A percentile compares a stretch with the other conserved stretches of the same genome.
Conservation (phyloP, 2,113 vertebrate species). For the Scophthalmus maximus region DNA sequence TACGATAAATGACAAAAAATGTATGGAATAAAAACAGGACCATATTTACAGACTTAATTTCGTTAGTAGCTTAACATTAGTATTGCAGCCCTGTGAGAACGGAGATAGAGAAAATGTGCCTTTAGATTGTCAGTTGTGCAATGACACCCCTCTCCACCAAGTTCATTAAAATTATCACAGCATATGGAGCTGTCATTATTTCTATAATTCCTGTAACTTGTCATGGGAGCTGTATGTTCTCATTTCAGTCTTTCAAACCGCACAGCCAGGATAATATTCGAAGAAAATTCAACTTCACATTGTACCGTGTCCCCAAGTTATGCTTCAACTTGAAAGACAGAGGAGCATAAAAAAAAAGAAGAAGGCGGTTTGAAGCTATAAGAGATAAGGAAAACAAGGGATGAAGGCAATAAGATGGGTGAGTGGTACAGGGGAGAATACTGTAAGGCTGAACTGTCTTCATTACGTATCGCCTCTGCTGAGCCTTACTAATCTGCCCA, state of each 20-base stretch:
- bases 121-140: conserved; percentile 12
- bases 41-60: neutral
- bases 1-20: neutral
- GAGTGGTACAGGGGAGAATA: conserved; percentile 54
- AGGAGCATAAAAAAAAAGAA: neutral
- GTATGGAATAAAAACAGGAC: neutral
- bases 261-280: conserved; percentile 10
- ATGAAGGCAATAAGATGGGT: conserved; percentile 52
- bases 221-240: conserved; percentile 29
- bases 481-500: conserved; percentile 73
- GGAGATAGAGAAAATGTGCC: neutral
- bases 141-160: conserved; percentile 38
- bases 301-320: conserved; percentile 17
- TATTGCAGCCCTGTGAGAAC: neutral
- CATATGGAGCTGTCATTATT: conserved; percentile 55
- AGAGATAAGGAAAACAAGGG: conserved; percentile 50
- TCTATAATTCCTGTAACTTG: conserved; percentile 42
- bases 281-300: conserved; percentile 32
- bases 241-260: conserved; percentile 30
- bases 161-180: conserved; percentile 61
- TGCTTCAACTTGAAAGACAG: conserved; percentile 42
- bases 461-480: conserved; percentile 70
- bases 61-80: conserved; percentile 14
- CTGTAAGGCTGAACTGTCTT: conserved; percentile 68
- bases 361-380: conserved; percentile 44